These are phyloP conservation scores for Tarsius wallacei DNA, from an alignment of 2,797 vertebrate genomes.

Conservation along the genomic window DNA sequence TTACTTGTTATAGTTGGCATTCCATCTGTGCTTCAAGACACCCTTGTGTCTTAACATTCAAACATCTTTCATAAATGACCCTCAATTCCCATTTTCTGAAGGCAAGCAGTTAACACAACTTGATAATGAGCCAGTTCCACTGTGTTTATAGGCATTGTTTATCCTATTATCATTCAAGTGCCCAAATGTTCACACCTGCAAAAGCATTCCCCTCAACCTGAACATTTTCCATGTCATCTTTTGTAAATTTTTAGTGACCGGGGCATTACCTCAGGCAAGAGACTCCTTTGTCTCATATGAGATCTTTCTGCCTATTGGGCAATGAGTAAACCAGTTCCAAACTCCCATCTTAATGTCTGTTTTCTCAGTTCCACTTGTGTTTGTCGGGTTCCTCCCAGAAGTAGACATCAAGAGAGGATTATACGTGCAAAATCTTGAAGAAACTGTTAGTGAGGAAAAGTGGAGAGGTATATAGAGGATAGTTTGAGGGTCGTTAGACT, in stretches of 20 bases:
- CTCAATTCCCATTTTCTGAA: not conserved
- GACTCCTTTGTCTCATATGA: not conserved
- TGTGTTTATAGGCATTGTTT: not conserved
- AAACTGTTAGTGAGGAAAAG: not conserved
- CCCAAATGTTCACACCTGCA: not conserved
- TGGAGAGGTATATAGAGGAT: not conserved
- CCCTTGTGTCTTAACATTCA: not conserved
- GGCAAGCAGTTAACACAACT: not conserved
- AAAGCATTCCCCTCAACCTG: not conserved
- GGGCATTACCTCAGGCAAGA: not conserved
- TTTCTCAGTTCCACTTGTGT: not conserved
- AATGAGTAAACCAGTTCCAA: not conserved
- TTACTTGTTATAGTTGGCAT: not conserved
- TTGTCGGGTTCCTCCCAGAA: not conserved
- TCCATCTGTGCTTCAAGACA: not conserved
- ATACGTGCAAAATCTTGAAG: accelerated
- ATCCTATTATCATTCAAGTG: not conserved
- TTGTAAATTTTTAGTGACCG: not conserved
- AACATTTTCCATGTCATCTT: not conserved
- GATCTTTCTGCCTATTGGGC: not conserved
- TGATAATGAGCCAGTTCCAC: not conserved
- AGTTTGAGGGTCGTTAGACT: not conserved
- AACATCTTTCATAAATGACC: not conserved
- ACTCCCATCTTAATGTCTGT: not conserved
- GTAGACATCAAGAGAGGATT: not conserved